A percentile compares a stretch with the other conserved stretches of the same genome.
These are phyloP conservation scores for Danio kyathit DNA, from an alignment of 2,797 vertebrate genomes.

Conservation along the genomic window DNA sequence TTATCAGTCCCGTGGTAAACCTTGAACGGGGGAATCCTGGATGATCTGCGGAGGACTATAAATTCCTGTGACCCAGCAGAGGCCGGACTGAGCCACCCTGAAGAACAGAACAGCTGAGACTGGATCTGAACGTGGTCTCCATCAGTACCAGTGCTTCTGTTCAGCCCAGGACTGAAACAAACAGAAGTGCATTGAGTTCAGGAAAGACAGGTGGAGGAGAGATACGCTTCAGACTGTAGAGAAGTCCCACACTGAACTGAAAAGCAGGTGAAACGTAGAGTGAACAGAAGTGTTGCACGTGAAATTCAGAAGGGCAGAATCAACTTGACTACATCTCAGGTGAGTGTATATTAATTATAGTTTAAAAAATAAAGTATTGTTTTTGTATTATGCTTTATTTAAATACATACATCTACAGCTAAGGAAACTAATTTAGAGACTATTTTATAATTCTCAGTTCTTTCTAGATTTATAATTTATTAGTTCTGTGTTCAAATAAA, in stretches of 20 bases:
- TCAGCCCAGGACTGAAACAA: background rate
- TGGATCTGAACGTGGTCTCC: background rate
- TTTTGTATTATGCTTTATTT: too few relatives aligned
- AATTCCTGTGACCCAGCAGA: slow-evolving; percentile 17
- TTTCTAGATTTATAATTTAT: too few relatives aligned
- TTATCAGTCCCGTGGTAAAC: slow-evolving; percentile 42
- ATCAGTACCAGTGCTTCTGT: background rate
- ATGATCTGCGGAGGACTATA: slow-evolving; percentile 29
- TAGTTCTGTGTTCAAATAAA: too few relatives aligned
- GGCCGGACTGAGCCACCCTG: background rate
- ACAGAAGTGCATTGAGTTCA: background rate
- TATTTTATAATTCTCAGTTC: too few relatives aligned
- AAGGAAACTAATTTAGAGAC: too few relatives aligned
- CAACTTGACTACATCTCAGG: background rate
- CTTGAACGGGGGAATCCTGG: slow-evolving; percentile 48
- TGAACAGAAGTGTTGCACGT: background rate
- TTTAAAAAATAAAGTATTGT: too few relatives aligned
- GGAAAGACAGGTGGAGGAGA: background rate
- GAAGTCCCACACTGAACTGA: background rate
- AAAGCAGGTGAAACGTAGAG: background rate
- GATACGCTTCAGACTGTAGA: background rate
- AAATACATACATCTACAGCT: too few relatives aligned
- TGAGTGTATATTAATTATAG: background rate
- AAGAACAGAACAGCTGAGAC: background rate
- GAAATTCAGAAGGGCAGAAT: background rate